phyloP scores from a whole-genome alignment of 2,113 vertebrate genomes.

The Colinus virginianus region DNA sequence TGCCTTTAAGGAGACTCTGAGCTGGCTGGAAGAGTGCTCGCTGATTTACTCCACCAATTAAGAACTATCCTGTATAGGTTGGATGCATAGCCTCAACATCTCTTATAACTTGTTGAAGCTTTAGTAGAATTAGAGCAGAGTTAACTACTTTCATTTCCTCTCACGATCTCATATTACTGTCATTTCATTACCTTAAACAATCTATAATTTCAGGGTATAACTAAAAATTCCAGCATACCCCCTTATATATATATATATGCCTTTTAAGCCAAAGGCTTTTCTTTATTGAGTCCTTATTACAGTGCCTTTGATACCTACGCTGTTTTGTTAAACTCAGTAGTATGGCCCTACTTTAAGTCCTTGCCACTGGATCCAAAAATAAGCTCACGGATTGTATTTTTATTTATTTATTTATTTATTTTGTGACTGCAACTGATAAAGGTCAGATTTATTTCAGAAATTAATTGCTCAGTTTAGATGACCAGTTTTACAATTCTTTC shows the following conservation, averaged over 20 bases:
- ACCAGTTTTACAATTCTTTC: background rate
- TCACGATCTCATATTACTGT: background rate
- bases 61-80: background rate
- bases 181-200: background rate
- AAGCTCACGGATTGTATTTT: background rate
- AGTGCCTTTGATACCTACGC: background rate
- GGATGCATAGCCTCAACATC: background rate
- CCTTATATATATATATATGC: background rate
- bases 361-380: background rate
- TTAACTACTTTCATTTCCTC: background rate
- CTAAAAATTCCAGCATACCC: background rate
- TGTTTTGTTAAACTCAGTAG: background rate
- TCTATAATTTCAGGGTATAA: background rate
- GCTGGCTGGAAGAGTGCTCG: background rate
- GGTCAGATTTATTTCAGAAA: slow-evolving; percentile 19
- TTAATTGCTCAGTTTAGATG: background rate
- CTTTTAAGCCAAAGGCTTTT: background rate
- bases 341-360: background rate
- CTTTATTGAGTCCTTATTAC: background rate
- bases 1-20: background rate
- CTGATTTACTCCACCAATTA: background rate
- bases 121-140: background rate
- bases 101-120: background rate
- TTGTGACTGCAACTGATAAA: background rate
- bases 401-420: background rate